These are phyloP conservation scores for Brachypodius melanocephalos DNA, from an alignment of 2,113 vertebrate species.

Conservation along the genomic window DNA sequence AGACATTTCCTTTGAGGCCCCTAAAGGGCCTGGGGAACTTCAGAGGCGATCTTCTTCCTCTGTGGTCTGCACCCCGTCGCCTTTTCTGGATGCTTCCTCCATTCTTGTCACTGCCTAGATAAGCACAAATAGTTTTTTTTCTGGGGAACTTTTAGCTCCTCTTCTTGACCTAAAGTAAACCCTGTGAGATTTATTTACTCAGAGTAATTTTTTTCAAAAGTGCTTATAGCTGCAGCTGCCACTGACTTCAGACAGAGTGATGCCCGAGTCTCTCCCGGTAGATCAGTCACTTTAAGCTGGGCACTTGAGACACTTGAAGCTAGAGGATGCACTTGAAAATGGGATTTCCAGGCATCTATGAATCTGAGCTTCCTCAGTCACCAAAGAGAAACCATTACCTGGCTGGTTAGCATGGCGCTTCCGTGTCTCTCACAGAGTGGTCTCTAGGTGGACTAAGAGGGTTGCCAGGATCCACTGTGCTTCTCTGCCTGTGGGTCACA, in stretches of 20 bases:
- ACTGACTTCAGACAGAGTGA: neutral
- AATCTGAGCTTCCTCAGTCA: neutral
- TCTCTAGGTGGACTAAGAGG: neutral
- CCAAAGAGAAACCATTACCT: neutral
- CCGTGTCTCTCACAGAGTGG: neutral
- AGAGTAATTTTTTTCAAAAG: neutral
- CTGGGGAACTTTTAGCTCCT: neutral
- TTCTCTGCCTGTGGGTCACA: neutral
- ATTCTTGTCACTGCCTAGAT: neutral
- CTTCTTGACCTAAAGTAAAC: neutral
- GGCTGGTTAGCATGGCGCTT: neutral
- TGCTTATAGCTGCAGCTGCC: neutral
- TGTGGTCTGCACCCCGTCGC: neutral
- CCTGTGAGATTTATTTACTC: neutral
- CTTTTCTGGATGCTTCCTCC: neutral
- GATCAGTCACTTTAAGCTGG: neutral
- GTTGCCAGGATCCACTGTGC: neutral
- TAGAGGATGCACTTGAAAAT: neutral
- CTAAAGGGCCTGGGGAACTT: conserved; percentile 2
- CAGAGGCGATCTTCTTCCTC: neutral
- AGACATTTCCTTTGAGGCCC: conserved; percentile 45
- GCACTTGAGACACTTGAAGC: neutral
- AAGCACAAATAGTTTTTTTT: neutral
- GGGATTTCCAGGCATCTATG: neutral
- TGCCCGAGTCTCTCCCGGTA: neutral